Base-by-base conservation (phyloP, 2,113 vertebrate species). In the Cyprinodon brontotheroides region DNA sequence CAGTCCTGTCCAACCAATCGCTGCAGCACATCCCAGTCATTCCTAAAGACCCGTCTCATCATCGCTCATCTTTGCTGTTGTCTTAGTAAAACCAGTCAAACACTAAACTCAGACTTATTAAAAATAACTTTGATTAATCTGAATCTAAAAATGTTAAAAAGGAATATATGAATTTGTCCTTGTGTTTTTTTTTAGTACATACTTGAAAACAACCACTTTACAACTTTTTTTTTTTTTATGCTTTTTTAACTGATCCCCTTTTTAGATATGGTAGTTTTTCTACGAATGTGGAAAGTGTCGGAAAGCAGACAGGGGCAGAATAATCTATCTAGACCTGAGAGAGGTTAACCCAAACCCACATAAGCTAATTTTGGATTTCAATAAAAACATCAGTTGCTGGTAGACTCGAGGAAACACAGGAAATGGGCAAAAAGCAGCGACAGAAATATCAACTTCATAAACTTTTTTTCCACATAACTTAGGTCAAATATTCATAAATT, bases 1-100 rank as follows among this genome's bases (percentile, higher is more conserved):
- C 72, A 66, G 75, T 70, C 48, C n/a, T 10, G 59, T 65, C 68
- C 73, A 73, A 86, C 59, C 74, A 68, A 68, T 62, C 72, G 82
- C 72, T 78, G 50, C 13, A 3, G 41, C 69, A 61, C 53, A 60
- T 11, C 70, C 36, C 11, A 29, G 11, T 62, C 38, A 67, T 8
- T 3, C 14, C 22, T 13, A 66, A 14, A 14, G 78, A 57, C 38
- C 20, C 2, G 36, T 40, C 68, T 82, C 71, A 17, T 9, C 15
- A 68, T 53, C 15, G 50, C 37, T 68, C 63, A 48, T 17, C 50
- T 4, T 66, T 61, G 61, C 14, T 87, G 43, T 63, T 40, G 3
- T 57, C 50, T 57, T 20, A 57, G 20, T 20, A 57, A 57, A 20
- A 57, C 17, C 20, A 20, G 20, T 53, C 15, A 4, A 53, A 20